phyloP scores from a whole-genome alignment of 1,140 invertebrate genomes.

The Teleogryllus occipitalis region DNA sequence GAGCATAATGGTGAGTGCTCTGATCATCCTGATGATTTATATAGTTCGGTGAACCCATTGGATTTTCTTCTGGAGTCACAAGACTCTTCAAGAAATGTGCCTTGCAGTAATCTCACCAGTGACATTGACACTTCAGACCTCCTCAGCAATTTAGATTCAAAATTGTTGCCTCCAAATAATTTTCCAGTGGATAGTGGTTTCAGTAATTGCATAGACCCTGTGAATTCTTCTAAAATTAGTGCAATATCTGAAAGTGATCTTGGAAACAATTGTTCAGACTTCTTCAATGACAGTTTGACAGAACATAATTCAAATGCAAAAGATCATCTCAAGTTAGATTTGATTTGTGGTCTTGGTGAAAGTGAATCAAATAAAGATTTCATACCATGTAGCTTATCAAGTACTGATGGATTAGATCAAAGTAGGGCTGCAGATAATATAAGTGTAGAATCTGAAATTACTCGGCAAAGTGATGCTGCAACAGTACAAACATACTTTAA shows the following conservation, averaged over 20 bases:
- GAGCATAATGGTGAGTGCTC: conserved; percentile 19
- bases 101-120: conserved; percentile 6
- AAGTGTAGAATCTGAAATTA: background rate
- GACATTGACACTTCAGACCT: conserved; percentile 8
- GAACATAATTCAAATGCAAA: background rate
- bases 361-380: background rate
- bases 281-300: background rate
- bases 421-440: background rate
- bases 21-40: conserved; percentile 17
- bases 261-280: background rate
- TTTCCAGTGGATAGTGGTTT: background rate
- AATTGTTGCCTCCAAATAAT: background rate
- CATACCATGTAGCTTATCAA: background rate
- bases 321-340: background rate
- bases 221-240: background rate
- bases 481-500: conserved; percentile 3
- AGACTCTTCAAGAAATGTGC: conserved; percentile 14
- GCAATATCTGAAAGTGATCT: background rate
- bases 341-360: background rate
- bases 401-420: background rate
- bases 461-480: background rate
- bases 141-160: background rate
- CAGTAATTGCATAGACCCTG: background rate
- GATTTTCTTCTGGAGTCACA: conserved; percentile 21
- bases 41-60: conserved; percentile 8